Evolutionary conservation across 2,888 invertebrate genomes (phyloP), one percentile per base, ranked within the genome.

Genomic region (Griposia aprilina): DNA sequence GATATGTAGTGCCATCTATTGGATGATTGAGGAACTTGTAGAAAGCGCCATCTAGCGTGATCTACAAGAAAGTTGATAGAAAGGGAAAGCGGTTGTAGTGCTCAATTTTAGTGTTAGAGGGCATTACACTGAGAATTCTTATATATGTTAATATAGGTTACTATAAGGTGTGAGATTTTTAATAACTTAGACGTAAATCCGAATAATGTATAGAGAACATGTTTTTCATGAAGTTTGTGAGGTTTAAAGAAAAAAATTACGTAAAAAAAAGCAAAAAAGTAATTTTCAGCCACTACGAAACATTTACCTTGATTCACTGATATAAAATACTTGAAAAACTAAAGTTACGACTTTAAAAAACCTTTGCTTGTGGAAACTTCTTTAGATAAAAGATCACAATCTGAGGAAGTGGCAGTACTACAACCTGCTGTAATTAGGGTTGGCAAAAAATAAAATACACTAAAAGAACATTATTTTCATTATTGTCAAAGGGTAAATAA

Each of bases 1-100:
- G 75, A 76, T 78, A 62, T 59, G 83, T 90, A 81, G 86, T 91
- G 95, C 93, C 95, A 94, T 93, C 95, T 95, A 71, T 88, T 71
- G 2, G 50, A 20, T 0, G 5, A 45, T 15, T 62, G 1, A 48
- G 7, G 48, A 78, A 74, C 41, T 26, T 74, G 8, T 36, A 23
- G 8, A 45, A 26, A 67, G 45, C 74, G 82, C 88, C 86, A 89
- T 83, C 88, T 89, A 78, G 71, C 62, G 80, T 68, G 65, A 72
- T 75, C 69, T 71, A 79, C 2, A 41, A 30, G 26, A 76, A 83
- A 78, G 50, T 71, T 17, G 6, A 69, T 69, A 60, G 57, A 81
- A 83, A 78, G 59, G 52, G 71, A 82, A 87, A 82, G 76, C 67
- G 7, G 10, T 60, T 76, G 26, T 79, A 41, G 50, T 84, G 55